Base-by-base conservation (phyloP, 2,888 invertebrate species). In the Latheticus oryzae region DNA sequence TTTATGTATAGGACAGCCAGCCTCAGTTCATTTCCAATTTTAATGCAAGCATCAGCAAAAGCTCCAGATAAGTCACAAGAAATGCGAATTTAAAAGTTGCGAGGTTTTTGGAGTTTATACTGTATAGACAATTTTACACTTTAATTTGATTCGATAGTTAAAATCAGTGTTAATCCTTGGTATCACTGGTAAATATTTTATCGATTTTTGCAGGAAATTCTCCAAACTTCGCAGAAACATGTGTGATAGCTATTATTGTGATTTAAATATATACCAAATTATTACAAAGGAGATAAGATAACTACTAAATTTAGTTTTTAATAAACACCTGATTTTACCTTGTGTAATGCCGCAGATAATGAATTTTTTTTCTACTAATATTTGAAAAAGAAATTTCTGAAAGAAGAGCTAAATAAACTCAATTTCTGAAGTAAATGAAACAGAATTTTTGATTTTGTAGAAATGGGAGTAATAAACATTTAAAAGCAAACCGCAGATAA, bases 181-280 rank as follows among this genome's bases (percentile, higher is more conserved):
- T 32, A 45, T 45, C 45, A 11, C 28, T 12, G 28, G 28, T 28
- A 12, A 28, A 28, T 28, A 28, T 28, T 28, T 28, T 48, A 48
- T 50, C 26, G 37, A 37, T 37, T 37, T 37, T 28, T n/a, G 9
- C n/a, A 9, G 16, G 28, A 12, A 32, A 21, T 42, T 28, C 8
- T 17, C 13, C 7, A 47, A 47, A 47, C 21, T 50, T 50, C 50
- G 26, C 37, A 28, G 50, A 50, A 50, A 50, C 50, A 50, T 23
- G 23, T 37, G 35, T 37, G 37, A 16, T 11, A 24, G 8, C 35
- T 15, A 37, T 50, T 30, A 51, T 51, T 51, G 40, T 28, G 33
- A 16, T 30, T 51, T 40, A 51, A 51, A 51, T 51, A 51, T 38
- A 19, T 32, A 40, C 16, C 21, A 30, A 40, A 24, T 30, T 51